Evolutionary conservation across 2,888 invertebrate genomes (phyloP), one percentile per base, ranked within the genome.

Genomic region (Epirrhoe tristata): DNA sequence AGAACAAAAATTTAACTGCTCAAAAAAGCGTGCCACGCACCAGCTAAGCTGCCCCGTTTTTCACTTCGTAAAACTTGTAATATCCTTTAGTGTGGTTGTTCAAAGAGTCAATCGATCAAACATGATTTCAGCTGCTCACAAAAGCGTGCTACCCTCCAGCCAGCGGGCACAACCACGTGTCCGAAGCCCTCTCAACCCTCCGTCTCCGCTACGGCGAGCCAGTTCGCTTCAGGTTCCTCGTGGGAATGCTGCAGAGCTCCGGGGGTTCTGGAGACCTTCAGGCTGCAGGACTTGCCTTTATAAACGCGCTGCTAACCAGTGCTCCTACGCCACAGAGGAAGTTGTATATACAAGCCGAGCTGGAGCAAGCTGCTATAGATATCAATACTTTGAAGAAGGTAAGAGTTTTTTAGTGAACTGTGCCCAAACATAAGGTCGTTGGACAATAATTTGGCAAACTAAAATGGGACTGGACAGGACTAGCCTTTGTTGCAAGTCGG

Each of bases 171-270:
- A 95, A 96, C 48, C 96, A 97, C 71, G 97, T 98, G 14, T 97
- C 98, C 0, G 98, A 98, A 86, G 98, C 98, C 0, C 95, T 98
- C 73, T 97, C 98, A 0, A 98, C 98, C 0, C 94, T 98, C 60
- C 94, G 98, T 46, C 93, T 98, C 6, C 95, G 98, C 67, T 97
- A 97, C 83, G 98, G 98, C 4, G 98, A 99, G 84, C 98, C 98
- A 0, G 98, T 98, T 6, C 95, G 98, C 82, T 98, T 98, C 89
- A 95, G 98, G 69, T 96, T 98, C 82, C 94, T 98, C 0, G 96
- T 98, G 6, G 98, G 98, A 1, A 98, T 98, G 95, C 94, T 98
- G 66, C 96, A 96, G 78, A 97, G 97, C 63, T 94, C 96, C 0
- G 96, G 97, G 14, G 96, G 96, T 0, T 94, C 95, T 0, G 96